Evolutionary conservation across 2,113 vertebrate genomes (phyloP).

Genomic region (Raja brachyura): DNA sequence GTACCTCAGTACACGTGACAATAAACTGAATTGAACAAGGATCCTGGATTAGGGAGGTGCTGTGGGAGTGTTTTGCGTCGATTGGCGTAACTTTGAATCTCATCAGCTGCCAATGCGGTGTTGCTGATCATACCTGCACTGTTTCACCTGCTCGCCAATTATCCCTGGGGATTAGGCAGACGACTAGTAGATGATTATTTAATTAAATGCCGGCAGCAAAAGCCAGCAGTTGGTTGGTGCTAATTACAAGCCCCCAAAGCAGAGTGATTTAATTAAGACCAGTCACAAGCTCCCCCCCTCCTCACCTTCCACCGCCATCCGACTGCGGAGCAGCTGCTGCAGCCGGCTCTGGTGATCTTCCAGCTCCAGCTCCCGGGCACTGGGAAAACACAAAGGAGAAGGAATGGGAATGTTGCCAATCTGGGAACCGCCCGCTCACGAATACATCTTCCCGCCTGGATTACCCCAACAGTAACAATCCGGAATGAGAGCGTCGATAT

Average conservation of each 20-base stretch:
- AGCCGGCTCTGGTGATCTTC: slow-evolving; percentile 81
- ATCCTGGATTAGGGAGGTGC: too few relatives aligned
- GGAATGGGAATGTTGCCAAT: not conserved
- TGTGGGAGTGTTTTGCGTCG: too few relatives aligned
- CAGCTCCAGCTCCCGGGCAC: slow-evolving; percentile 81
- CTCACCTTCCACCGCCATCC: slow-evolving; percentile 73
- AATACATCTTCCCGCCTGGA: not conserved
- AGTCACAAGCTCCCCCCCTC: not conserved
- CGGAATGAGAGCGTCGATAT: too few relatives aligned
- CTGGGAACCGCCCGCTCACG: not conserved
- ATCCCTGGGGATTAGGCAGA: not conserved
- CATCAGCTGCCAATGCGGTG: not conserved
- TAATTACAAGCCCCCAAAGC: not conserved
- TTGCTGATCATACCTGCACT: not conserved
- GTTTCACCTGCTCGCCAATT: not conserved
- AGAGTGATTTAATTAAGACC: slow-evolving; percentile 11
- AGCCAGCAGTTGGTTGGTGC: not conserved
- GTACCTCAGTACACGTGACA: too few relatives aligned
- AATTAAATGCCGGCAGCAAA: not conserved
- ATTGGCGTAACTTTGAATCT: too few relatives aligned
- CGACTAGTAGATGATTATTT: not conserved
- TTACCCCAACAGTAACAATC: too few relatives aligned
- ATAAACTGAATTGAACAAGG: too few relatives aligned
- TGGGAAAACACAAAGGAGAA: slow-evolving; percentile 47
- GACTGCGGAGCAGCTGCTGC: slow-evolving; percentile 69